Evolutionary conservation across 2,113 vertebrate species (phyloP).

Genomic region (Albula glossodonta): DNA sequence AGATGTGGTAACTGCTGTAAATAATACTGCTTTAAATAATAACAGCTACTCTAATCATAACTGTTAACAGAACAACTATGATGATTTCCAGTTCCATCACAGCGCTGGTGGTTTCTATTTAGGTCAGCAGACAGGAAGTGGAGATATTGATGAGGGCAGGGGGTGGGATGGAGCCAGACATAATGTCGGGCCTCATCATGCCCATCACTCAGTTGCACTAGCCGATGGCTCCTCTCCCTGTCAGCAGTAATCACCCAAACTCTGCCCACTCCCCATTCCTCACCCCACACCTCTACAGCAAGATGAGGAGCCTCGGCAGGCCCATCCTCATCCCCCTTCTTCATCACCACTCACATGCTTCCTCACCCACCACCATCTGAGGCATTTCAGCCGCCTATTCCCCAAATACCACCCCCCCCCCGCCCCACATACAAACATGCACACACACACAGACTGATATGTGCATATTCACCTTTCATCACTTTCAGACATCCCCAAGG

Average conservation of each 20-base stretch:
- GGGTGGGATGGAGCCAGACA: neutral
- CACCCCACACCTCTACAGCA: slow-evolving; percentile 66
- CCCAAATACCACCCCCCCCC: slow-evolving; percentile 25
- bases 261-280: slow-evolving; percentile 71
- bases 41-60: slow-evolving; percentile 29
- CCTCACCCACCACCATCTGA: slow-evolving; percentile 30
- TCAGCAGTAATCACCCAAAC: slow-evolving; percentile 62
- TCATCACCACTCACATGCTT: slow-evolving; percentile 22
- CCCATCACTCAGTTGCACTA: slow-evolving; percentile 11
- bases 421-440: neutral
- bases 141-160: slow-evolving; percentile 17
- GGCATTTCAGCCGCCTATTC: slow-evolving; percentile 35
- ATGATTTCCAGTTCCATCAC: slow-evolving; percentile 59
- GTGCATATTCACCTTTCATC: slow-evolving; percentile 49
- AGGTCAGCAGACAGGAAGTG: slow-evolving; percentile 25
- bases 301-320: slow-evolving; percentile 39
- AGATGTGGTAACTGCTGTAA: neutral
- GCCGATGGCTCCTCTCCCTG: slow-evolving; percentile 50
- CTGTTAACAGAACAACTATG: slow-evolving; percentile 39
- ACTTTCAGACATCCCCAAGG: slow-evolving; percentile 27
- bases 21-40: neutral
- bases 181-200: neutral
- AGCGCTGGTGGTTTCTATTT: slow-evolving; percentile 5
- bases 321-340: slow-evolving; percentile 35
- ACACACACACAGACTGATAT: slow-evolving; percentile 17